phyloP scores from a whole-genome alignment of 2,888 invertebrate genomes.

The Lasioglossum morio region DNA sequence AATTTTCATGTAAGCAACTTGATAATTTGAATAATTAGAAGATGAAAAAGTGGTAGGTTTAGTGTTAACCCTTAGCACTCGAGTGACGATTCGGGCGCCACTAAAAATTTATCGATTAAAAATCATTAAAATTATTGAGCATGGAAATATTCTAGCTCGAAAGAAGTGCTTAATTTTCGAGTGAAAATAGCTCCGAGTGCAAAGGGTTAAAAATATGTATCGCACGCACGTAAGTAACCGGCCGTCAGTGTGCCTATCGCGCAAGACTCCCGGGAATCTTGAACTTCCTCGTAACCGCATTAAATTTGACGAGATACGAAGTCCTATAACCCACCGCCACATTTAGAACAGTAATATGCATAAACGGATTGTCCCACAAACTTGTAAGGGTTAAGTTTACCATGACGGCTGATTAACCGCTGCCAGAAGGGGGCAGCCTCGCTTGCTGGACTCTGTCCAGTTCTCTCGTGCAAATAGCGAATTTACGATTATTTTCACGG shows the following conservation, averaged over 20 bases:
- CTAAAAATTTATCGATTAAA: too few relatives aligned
- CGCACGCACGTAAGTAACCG: too few relatives aligned
- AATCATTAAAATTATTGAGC: too few relatives aligned
- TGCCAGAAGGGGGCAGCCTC: conserved; percentile 13
- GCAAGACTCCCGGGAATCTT: conserved; percentile 74
- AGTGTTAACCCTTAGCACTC: too few relatives aligned
- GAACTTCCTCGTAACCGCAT: conserved; percentile 81
- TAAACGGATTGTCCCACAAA: conserved; percentile 85
- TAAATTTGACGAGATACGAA: conserved; percentile 83
- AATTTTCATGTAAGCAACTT: too few relatives aligned
- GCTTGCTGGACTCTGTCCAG: conserved; percentile 40
- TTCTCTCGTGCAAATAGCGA: neutral
- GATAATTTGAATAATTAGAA: too few relatives aligned
- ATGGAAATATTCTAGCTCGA: too few relatives aligned
- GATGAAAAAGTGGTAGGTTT: too few relatives aligned
- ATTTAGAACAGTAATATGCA: conserved; percentile 82
- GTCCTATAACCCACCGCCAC: conserved; percentile 80
- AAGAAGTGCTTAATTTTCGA: too few relatives aligned
- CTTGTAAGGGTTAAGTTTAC: conserved; percentile 84
- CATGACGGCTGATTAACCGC: conserved; percentile 74
- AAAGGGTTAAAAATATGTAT: too few relatives aligned
- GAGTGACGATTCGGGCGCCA: too few relatives aligned
- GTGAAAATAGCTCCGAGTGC: too few relatives aligned
- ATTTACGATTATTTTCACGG: conserved; percentile 38
- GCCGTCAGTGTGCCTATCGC: neutral